These are phyloP conservation scores for Apodemia zela DNA, from an alignment of 2,888 invertebrate species.

Conservation along the genomic window DNA sequence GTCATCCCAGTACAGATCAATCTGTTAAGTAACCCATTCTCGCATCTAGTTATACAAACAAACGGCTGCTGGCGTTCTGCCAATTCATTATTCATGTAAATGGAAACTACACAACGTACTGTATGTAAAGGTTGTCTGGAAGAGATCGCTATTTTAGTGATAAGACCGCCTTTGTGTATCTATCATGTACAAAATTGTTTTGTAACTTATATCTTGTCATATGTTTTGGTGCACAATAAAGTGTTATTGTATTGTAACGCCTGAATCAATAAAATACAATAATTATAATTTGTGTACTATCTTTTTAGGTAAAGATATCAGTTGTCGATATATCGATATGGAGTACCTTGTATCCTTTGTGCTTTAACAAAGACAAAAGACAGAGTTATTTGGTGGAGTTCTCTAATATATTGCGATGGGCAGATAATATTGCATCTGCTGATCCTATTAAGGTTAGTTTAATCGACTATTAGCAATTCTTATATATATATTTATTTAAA, in stretches of 20 bases:
- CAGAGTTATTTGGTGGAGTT: conserved; percentile 77
- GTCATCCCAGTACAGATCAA: neutral
- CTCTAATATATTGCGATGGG: conserved; percentile 81
- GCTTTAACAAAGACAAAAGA: conserved; percentile 77
- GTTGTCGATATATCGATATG: conserved; percentile 87
- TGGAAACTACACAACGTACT: conserved; percentile 49
- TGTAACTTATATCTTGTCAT: too few relatives aligned
- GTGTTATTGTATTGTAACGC: too few relatives aligned
- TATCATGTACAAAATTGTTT: too few relatives aligned
- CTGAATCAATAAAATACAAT: too few relatives aligned
- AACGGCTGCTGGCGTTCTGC: conserved; percentile 40
- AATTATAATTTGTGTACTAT: neutral
- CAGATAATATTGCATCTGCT: conserved; percentile 73
- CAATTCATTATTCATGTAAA: conserved; percentile 66
- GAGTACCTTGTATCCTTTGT: conserved; percentile 85
- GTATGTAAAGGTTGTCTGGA: too few relatives aligned
- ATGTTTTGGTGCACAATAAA: too few relatives aligned
- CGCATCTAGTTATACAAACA: conserved; percentile 26
- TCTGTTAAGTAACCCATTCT: neutral
- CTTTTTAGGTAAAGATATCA: conserved; percentile 80
- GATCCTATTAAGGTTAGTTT: conserved; percentile 80
- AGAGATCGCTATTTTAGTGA: too few relatives aligned
- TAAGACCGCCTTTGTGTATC: too few relatives aligned
- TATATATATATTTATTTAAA: too few relatives aligned
- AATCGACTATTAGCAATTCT: too few relatives aligned